These are phyloP conservation scores for Hypselothyrea guttata DNA, from an alignment of 2,888 invertebrate species.

Conservation along the genomic window DNA sequence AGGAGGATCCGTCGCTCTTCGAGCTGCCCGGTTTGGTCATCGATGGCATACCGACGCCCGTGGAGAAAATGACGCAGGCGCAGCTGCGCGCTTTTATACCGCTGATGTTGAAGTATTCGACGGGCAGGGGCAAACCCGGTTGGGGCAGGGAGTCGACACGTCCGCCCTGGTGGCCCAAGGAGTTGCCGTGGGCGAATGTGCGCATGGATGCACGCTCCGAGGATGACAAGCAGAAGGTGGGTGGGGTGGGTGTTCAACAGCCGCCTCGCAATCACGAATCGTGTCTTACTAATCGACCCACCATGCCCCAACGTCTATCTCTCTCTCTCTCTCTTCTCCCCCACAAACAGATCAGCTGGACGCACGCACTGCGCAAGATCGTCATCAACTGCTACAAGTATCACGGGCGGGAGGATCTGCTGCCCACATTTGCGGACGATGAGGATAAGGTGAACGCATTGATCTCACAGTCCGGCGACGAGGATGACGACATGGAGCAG, in stretches of 20 bases:
- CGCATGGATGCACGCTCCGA: constrained; percentile 98
- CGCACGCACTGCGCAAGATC: constrained; percentile 96
- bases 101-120: constrained; percentile 98
- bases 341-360: constrained; percentile 96
- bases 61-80: constrained; percentile 99
- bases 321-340: too few relatives aligned
- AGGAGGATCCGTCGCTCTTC: constrained; percentile 95
- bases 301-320: too few relatives aligned
- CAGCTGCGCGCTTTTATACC: constrained; percentile 98
- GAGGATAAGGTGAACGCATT: constrained; percentile 89
- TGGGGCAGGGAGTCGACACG: constrained; percentile 98
- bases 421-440: constrained; percentile 96
- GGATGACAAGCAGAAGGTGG: constrained; percentile 97
- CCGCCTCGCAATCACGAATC: constrained; percentile 32
- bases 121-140: constrained; percentile 97
- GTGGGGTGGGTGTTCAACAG: constrained; percentile 65
- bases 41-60: constrained; percentile 98
- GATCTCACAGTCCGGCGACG: constrained; percentile 81
- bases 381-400: constrained; percentile 99
- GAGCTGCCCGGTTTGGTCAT: constrained; percentile 98
- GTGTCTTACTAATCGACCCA: constrained; percentile 39
- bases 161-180: constrained; percentile 99
- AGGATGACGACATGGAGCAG: constrained; percentile 78
- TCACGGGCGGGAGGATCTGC: constrained; percentile 96
- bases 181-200: constrained; percentile 99